Base-by-base conservation (phyloP, 1,140 invertebrate species). In the Aphidius gifuensis region DNA sequence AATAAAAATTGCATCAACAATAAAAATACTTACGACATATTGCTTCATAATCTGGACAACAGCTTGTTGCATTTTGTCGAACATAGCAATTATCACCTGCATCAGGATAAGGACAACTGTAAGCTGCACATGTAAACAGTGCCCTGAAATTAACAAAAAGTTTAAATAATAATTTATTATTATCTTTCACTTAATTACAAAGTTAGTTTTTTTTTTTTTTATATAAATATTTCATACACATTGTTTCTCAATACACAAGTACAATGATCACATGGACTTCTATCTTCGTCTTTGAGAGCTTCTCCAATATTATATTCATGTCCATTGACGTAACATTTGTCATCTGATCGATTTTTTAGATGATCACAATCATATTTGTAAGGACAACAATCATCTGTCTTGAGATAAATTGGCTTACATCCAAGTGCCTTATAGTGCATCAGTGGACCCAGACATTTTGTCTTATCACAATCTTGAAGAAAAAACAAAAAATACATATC, bases 1-100 rank as follows among this genome's bases (percentile, higher is more conserved):
- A 6, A 44, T 7, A 44, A 44, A 44, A 6, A 6, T 9, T 6
- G 43, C 6, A 44, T 51, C 6, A 48, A 21, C 16, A 6, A 58
- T 45, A 49, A 4, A 58, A 58, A 50, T 64, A 57, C 73, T 72
- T 59, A 77, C 75, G 65, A 61, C 75, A 77, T 38, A 70, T 53
- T 32, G 23, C 23, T 47, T 49, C 2, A 11, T 56, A 9, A 9
- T 38, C 57, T 0, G 59, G 49, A 51, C 72, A 76, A 45, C 75
- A 77, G 0, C 32, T 0, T 9, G 44, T 45, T 6, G 40, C 46
- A 0, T 38, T 42, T 1, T 46, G 4, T 56, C 7, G 65, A 1
- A 1, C 2, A 38, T 65, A 74, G 57, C 75, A 77, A 38, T 61
- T 65, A 21, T 51, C 11, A 0, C 6, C 40, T 6, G 9, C 0